Evolutionary conservation across 2,888 invertebrate species (phyloP), one percentile per base, ranked within the genome.

Genomic region (Diarsia dahlii): DNA sequence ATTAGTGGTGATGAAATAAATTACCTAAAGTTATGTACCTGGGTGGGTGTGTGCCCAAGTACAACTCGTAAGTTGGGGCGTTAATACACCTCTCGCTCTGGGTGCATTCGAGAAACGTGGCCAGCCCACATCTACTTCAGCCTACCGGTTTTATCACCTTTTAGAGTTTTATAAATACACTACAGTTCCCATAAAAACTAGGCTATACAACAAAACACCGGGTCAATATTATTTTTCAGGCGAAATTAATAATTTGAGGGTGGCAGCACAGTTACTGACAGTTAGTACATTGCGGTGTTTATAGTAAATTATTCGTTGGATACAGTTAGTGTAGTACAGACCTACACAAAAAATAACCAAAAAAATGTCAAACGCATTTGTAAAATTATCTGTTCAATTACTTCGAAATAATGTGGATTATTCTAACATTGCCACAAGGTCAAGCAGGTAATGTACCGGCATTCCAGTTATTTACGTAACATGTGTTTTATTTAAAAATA

Each of bases 391-490:
- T 23, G 89, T 90, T 66, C 93, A 94, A 90, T 92, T 94, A 86
- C 86, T 96, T 48, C 93, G 90, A 78, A 93, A 92, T 82, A 92
- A 94, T 92, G 93, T 92, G 82, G 95, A 95, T 76, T 81, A 84
- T 70, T 72, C 90, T 68, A 87, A 90, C 70, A 88, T 89, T 66
- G 90, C 91, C 54, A 71, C 91, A 67, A 91, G 95, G 80, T 92
- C 94, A 39, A 93, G 90, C 89, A 95, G 96, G 96, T 96, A 94
- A 82, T 69, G 20, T 85, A 90, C 94, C 94, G 95, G 93, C 90
- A 80, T 62, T 76, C 54, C 89, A 83, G 87, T 86, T 89, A 89
- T 92, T 93, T 95, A 95, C 93, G 94, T 95, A 95, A 95, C 88
- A 83, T 70, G 54, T 65, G 9, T 60, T 79, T 82, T 65, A 18